Evolutionary conservation across 2,797 vertebrate species (phyloP), one percentile per base, ranked within the genome.

Genomic region (Manis javanica): DNA sequence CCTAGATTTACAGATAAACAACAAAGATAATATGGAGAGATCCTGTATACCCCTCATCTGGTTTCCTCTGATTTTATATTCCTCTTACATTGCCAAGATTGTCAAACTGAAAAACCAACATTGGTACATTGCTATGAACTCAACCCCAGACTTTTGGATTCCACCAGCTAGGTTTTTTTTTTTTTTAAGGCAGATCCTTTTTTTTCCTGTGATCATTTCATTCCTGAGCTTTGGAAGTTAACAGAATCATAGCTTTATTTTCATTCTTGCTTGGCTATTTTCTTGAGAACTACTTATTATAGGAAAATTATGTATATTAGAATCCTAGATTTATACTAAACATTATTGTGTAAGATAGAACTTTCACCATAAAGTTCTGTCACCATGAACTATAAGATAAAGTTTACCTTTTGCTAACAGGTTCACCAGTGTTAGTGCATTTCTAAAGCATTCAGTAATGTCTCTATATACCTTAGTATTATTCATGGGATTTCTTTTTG

Each of bases 201-300:
- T 84, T 49, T 23, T 29, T 63, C 72, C 42, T 12, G 29, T 78
- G 7, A 11, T 55, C n/a, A 42, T 49, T 91, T 77, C 87, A 83
- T 71, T 72, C 13, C 31, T 74, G 85, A 82, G 15, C 39, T 61
- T 87, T 90, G 7, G 26, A 64, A 77, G 11, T 82, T 69, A 37
- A 46, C 53, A 55, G 81, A 92, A 42, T 74, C 18, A 66, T 72
- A 51, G 26, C 21, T 31, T 55, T 69, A 71, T 71, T 74, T 85
- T 81, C 10, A 68, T 82, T 86, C n/a, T 64, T 92, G 37, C 64
- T 85, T 92, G 19, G 29, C 39, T 78, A 53, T 68, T 91, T 90
- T 87, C 34, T 90, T 90, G 78, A 64, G 24, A 72, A 90, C 24
- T 77, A 72, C 49, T 79, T 72, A 88, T 21, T 42, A n/a, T 16